phyloP scores from a whole-genome alignment of 1,140 invertebrate species.

The Rhagoletis pomonella region DNA sequence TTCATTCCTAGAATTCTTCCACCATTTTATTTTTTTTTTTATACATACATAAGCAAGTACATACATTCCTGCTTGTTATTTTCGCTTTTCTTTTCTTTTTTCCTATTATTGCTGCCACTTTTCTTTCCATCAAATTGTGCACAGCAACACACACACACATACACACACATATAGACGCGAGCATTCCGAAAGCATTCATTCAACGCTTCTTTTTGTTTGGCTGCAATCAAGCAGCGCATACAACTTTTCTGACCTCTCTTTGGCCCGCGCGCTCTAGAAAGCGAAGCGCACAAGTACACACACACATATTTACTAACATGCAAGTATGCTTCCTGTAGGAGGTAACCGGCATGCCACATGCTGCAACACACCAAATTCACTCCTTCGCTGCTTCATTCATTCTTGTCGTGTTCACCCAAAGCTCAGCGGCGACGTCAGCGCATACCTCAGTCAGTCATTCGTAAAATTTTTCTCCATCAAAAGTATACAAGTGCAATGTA shows the following conservation, averaged over 20 bases:
- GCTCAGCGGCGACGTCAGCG: slow-evolving; percentile 55
- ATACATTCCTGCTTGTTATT: slow-evolving; percentile 35
- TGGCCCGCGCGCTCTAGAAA: background rate
- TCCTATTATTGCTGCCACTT: slow-evolving; percentile 13
- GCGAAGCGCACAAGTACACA: background rate
- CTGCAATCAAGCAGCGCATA: slow-evolving; percentile 48
- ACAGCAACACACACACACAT: slow-evolving; percentile 2
- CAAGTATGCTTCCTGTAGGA: slow-evolving; percentile 6
- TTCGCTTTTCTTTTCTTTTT: slow-evolving; percentile 9
- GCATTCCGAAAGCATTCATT: background rate
- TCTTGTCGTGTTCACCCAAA: slow-evolving; percentile 39
- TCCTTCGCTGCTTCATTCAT: slow-evolving; percentile 35
- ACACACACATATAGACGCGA: background rate
- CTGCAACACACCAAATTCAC: slow-evolving; percentile 32
- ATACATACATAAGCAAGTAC: background rate
- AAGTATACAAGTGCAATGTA: background rate
- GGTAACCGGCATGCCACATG: slow-evolving; percentile 42
- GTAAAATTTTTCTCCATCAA: slow-evolving; percentile 51
- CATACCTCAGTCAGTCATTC: slow-evolving; percentile 60
- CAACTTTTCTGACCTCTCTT: slow-evolving; percentile 27
- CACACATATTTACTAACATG: background rate
- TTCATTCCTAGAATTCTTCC: slow-evolving; percentile 30
- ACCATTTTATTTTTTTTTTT: slow-evolving; percentile 19
- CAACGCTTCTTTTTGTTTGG: slow-evolving; percentile 40
- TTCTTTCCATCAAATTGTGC: slow-evolving; percentile 54